A percentile compares a stretch with the other conserved stretches of the same genome.
These are phyloP conservation scores for Halesus radiatus DNA, from an alignment of 1,140 invertebrate species.

Conservation along the genomic window DNA sequence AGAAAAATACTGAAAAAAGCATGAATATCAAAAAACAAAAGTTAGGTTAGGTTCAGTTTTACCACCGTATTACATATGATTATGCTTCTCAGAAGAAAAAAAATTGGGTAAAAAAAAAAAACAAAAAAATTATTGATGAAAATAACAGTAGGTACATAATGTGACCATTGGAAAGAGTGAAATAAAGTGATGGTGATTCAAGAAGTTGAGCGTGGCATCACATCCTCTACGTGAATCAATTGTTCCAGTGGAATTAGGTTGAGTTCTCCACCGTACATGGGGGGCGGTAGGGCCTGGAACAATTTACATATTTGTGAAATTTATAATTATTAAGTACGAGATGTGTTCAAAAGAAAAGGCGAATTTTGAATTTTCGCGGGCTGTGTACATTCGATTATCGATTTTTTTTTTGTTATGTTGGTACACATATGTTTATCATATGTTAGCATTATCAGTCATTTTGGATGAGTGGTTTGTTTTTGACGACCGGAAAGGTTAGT, in stretches of 20 bases:
- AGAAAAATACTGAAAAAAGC: not conserved
- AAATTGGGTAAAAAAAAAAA: not conserved
- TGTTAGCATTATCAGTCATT: too few relatives aligned
- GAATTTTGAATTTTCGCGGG: too few relatives aligned
- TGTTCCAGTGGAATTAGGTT: slow-evolving; percentile 86
- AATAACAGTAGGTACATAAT: not conserved
- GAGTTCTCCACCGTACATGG: slow-evolving; percentile 82
- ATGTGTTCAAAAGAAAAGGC: too few relatives aligned
- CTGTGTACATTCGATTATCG: too few relatives aligned
- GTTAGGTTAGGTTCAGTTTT: not conserved
- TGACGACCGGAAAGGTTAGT: too few relatives aligned
- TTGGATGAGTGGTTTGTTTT: too few relatives aligned
- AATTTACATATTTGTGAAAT: slow-evolving; percentile 44
- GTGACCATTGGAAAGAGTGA: not conserved
- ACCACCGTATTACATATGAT: too few relatives aligned
- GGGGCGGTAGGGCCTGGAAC: slow-evolving; percentile 72
- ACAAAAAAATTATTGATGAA: not conserved
- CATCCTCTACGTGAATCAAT: slow-evolving; percentile 78
- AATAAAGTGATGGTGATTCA: slow-evolving; percentile 14
- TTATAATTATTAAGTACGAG: too few relatives aligned
- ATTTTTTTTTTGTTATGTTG: too few relatives aligned
- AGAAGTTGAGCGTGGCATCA: slow-evolving; percentile 60
- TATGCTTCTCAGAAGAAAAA: not conserved
- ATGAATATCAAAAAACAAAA: not conserved
- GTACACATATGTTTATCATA: too few relatives aligned